Conservation (phyloP, 2,888 invertebrate genomes). For the Drosophila bunnanda region DNA sequence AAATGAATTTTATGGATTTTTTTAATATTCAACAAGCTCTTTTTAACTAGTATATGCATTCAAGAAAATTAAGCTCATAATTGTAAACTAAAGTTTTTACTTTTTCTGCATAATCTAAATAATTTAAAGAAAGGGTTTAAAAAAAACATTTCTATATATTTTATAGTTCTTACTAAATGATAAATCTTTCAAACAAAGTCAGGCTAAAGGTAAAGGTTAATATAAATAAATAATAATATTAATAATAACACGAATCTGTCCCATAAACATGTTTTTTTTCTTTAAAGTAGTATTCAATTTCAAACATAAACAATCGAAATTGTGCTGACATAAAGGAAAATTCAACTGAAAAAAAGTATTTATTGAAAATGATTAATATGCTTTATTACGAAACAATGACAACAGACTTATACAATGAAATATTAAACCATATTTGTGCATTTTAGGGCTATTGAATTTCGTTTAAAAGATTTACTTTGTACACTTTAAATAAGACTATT, state of each 20-base stretch:
- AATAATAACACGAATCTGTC: not conserved
- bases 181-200: no score
- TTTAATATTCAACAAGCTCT: not conserved
- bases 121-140: no score
- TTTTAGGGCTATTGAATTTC: not conserved
- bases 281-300: not conserved
- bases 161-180: no score
- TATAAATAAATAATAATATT: not conserved
- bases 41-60: not conserved
- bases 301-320: conserved; percentile 4
- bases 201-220: no score
- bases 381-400: not conserved
- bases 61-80: no score
- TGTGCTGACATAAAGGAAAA: conserved; percentile 2
- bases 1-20: conserved; percentile 18
- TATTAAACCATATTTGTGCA: not conserved
- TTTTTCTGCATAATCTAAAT: no score
- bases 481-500: not conserved
- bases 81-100: no score
- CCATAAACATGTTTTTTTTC: not conserved
- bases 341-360: not conserved
- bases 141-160: no score
- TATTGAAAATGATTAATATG: not conserved
- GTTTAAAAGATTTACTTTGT: not conserved
- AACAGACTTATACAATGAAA: not conserved